Evolutionary conservation across 2,888 invertebrate species (phyloP).

Genomic region (Rhagonycha lutea): DNA sequence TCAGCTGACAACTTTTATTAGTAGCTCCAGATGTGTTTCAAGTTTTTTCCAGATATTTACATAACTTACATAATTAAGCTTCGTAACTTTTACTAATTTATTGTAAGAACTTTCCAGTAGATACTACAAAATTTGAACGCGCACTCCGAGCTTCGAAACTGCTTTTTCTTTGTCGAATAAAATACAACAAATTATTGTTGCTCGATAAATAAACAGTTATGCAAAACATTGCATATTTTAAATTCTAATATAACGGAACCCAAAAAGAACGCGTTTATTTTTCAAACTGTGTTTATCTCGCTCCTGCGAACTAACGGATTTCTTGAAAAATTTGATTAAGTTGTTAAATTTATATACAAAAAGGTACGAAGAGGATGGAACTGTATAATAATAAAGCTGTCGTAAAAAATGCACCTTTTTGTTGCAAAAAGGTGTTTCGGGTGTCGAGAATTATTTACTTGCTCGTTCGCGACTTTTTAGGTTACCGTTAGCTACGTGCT

Average conservation of each 20-base stretch:
- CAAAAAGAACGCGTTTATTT: not conserved
- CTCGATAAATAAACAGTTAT: not conserved
- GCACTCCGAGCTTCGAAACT: not conserved
- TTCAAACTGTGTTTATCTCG: not conserved
- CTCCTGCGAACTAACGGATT: not conserved
- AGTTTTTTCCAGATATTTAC: not conserved
- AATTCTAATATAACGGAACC: not conserved
- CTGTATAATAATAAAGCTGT: not conserved
- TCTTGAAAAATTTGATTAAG: not conserved
- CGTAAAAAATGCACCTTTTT: not conserved
- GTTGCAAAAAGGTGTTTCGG: not conserved
- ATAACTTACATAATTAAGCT: not conserved
- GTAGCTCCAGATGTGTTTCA: not conserved
- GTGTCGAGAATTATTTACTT: not conserved
- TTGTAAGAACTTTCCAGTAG: not conserved
- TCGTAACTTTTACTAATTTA: not conserved
- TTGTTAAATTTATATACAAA: not conserved
- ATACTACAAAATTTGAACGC: not conserved
- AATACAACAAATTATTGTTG: not conserved
- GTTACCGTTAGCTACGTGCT: not conserved
- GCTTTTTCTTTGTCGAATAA: not conserved
- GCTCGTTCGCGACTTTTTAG: not conserved
- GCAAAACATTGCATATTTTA: not conserved
- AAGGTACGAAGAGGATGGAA: not conserved
- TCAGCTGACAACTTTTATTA: not conserved